phyloP scores from a whole-genome alignment of 2,888 invertebrate genomes.

The Carcina quercana region DNA sequence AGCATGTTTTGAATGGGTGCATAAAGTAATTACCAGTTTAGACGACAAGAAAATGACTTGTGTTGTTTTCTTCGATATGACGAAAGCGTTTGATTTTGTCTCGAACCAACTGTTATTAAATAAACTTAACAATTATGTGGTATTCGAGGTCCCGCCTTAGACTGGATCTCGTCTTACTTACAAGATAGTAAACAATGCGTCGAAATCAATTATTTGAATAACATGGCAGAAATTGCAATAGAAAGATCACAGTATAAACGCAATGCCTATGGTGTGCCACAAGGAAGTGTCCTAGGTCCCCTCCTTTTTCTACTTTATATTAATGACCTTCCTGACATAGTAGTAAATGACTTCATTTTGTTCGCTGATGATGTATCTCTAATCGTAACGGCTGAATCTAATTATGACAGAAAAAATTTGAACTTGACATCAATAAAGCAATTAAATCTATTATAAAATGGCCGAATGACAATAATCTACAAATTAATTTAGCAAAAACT shows the following conservation, averaged over 20 bases:
- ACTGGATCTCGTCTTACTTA: conserved; percentile 7
- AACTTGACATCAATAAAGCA: conserved; percentile 4
- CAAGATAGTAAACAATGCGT: conserved; percentile 7
- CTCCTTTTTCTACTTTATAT: conserved; percentile 10
- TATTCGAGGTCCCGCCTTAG: conserved; percentile 4
- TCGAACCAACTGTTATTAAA: too few species aligned
- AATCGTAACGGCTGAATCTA: not conserved
- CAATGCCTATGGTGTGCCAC: conserved; percentile 7
- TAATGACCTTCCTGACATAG: conserved; percentile 2
- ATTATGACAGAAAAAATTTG: too few species aligned
- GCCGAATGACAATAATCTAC: conserved; percentile 6
- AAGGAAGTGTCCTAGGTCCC: conserved; percentile 9
- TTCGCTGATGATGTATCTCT: conserved; percentile 9
- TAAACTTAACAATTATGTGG: too few species aligned
- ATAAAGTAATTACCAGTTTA: too few species aligned
- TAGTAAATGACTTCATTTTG: not conserved
- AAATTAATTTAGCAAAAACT: conserved; percentile 6
- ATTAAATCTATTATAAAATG: conserved; percentile 4
- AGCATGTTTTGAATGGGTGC: too few species aligned
- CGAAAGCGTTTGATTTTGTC: too few species aligned
- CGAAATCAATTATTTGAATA: too few species aligned
- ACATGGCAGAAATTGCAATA: conserved; percentile 1
- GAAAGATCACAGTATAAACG: not conserved
- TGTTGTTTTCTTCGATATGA: too few species aligned
- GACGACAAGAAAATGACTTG: too few species aligned